Evolutionary conservation across 1,140 invertebrate species (phyloP).

Genomic region (Calycopis cecrops): DNA sequence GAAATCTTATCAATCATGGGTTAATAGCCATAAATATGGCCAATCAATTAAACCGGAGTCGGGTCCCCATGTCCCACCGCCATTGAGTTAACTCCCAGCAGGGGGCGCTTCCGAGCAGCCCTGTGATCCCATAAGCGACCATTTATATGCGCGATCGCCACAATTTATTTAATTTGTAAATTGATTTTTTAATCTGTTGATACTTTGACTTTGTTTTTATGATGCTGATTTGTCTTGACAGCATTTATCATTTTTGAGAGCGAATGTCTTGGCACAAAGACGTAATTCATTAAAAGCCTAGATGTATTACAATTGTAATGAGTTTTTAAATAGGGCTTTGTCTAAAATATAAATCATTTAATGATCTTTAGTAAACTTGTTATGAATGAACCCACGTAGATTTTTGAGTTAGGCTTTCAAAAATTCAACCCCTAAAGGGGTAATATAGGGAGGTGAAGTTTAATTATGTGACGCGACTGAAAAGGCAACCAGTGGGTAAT

Average conservation of each 20-base stretch:
- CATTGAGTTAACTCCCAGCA: conserved; percentile 2
- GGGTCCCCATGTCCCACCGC: neutral
- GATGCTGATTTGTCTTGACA: neutral
- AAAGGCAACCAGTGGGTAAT: too few species aligned
- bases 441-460: too few species aligned
- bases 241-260: neutral
- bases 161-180: conserved; percentile 1
- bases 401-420: too few species aligned
- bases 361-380: too few species aligned
- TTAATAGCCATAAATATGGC: neutral
- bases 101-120: neutral
- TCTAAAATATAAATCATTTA: too few species aligned
- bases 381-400: too few species aligned
- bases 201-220: neutral
- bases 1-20: conserved; percentile 7
- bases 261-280: neutral
- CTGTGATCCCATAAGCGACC: neutral
- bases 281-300: neutral
- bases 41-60: neutral
- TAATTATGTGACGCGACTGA: too few species aligned
- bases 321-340: neutral
- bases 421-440: too few species aligned
- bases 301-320: neutral
- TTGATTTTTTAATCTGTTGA: neutral
- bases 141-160: neutral